Conservation (phyloP, 2,113 vertebrate species). For the Eulemur macaco region DNA sequence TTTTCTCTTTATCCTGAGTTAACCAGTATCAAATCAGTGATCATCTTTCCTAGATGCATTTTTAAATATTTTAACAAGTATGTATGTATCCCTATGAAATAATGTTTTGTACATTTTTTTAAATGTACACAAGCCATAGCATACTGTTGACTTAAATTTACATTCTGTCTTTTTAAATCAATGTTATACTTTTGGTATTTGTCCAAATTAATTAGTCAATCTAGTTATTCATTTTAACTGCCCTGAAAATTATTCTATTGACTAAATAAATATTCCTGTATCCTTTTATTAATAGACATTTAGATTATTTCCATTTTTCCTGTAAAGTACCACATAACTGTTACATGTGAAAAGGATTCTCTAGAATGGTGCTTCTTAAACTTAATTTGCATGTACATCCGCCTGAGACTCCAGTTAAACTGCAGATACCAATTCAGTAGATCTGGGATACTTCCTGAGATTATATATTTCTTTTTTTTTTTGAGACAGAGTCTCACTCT, state of each 20-base stretch:
- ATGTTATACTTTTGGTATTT: background rate
- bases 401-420: background rate
- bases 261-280: background rate
- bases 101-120: background rate
- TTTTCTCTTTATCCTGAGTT: background rate
- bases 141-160: background rate
- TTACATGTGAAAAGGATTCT: background rate
- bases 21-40: background rate
- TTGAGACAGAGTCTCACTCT: too few relatives aligned
- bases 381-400: background rate
- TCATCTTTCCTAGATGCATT: background rate
- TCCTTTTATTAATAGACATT: background rate
- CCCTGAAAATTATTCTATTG: background rate
- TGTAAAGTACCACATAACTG: background rate
- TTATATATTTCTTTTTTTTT: background rate
- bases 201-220: background rate
- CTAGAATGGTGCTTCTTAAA: background rate
- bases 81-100: background rate
- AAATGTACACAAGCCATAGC: background rate
- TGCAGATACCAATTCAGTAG: background rate
- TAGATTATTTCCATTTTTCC: background rate
- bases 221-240: background rate
- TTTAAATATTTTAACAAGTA: background rate
- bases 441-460: background rate
- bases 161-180: background rate